Percentiles rank a stretch among this genome's conserved stretches.
phyloP scores from a whole-genome alignment of 2,797 vertebrate genomes.

The Martes flavigula region DNA sequence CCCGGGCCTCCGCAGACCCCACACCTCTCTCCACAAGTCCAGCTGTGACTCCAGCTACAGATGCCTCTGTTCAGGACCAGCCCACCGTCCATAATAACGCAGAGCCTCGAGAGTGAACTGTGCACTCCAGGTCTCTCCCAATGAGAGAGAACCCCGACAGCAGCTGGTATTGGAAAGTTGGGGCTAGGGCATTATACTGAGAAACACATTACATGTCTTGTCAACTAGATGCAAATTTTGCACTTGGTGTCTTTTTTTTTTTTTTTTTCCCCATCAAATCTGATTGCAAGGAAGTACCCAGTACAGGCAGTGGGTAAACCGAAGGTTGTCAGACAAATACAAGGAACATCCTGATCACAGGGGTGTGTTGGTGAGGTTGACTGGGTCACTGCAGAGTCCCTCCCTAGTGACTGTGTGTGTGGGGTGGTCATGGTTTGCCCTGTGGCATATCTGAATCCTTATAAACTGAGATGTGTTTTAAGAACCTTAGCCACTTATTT shows the following conservation, averaged over 20 bases:
- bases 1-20: neutral
- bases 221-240: constrained; percentile 61
- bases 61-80: constrained; percentile 67
- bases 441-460: neutral
- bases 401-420: neutral
- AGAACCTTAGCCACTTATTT: neutral
- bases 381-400: no score
- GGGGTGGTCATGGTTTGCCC: neutral
- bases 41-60: constrained; percentile 45
- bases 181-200: neutral
- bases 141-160: constrained; percentile 46
- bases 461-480: neutral
- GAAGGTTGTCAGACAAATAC: neutral
- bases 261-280: neutral
- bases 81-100: constrained; percentile 18
- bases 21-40: constrained; percentile 50
- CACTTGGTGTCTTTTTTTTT: constrained; percentile 52
- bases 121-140: constrained; percentile 24
- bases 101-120: constrained; percentile 73
- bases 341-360: neutral
- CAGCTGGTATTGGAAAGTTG: neutral
- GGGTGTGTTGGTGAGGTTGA: neutral
- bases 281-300: neutral
- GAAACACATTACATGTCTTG: constrained; percentile 62
- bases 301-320: constrained; percentile 29